Evolutionary conservation across 2,888 invertebrate species (phyloP).

Genomic region (Temnothorax rugatulus): DNA sequence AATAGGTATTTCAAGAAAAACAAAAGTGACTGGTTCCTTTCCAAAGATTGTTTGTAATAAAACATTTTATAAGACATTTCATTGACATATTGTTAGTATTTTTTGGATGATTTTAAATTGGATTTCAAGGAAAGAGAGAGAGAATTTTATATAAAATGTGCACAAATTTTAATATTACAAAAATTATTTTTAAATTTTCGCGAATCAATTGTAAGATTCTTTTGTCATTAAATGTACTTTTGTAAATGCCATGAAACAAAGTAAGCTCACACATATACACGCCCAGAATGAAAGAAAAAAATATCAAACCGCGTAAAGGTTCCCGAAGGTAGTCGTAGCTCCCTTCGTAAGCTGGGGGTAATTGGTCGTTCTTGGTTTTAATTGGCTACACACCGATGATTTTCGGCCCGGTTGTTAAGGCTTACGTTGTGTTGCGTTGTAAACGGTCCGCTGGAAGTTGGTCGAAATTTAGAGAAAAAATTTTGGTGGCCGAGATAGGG

Average conservation of each 20-base stretch:
- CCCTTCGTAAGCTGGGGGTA: constrained; percentile 71
- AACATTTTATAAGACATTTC: not conserved
- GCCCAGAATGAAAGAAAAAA: constrained; percentile 23
- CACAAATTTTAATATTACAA: not conserved
- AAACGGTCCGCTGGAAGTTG: constrained; percentile 80
- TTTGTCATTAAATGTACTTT: too few relatives aligned
- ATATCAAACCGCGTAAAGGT: constrained; percentile 38
- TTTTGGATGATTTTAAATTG: not conserved
- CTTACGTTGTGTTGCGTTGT: constrained; percentile 83
- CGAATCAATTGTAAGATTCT: not conserved
- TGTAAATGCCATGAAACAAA: not conserved
- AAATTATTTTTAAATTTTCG: not conserved
- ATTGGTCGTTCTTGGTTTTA: constrained; percentile 84
- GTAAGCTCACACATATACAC: not conserved
- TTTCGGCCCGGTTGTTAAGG: constrained; percentile 81
- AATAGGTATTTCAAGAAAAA: not conserved
- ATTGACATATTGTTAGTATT: not conserved
- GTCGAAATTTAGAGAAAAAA: constrained; percentile 74
- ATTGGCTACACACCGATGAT: constrained; percentile 81
- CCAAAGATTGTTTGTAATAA: not conserved
- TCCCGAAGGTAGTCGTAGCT: constrained; percentile 67
- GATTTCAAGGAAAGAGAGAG: not conserved
- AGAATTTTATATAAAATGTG: not conserved
- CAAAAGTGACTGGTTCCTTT: not conserved
- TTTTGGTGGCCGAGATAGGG: constrained; percentile 56